These are phyloP conservation scores for Caerostris extrusa DNA, from an alignment of 1,140 invertebrate species.

Conservation along the genomic window DNA sequence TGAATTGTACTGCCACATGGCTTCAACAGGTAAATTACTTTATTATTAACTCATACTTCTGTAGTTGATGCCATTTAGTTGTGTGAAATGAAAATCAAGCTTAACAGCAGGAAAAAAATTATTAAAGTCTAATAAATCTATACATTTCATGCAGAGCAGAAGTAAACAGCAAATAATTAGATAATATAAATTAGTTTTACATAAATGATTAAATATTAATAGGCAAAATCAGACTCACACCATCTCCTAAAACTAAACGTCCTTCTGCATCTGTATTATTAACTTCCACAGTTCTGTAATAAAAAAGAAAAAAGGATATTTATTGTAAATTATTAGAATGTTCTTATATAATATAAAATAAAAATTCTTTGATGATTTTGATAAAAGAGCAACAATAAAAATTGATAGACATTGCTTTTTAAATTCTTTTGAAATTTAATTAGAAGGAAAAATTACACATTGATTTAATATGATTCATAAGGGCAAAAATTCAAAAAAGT, in stretches of 20 bases:
- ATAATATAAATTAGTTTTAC: neutral
- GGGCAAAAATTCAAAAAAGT: too few species aligned
- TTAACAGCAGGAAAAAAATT: too few species aligned
- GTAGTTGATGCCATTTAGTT: too few species aligned
- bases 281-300: constrained; percentile 90
- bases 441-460: too few species aligned
- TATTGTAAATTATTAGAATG: neutral
- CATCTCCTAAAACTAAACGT: constrained; percentile 88
- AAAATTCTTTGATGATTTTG: neutral
- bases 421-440: neutral
- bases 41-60: too few species aligned
- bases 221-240: constrained; percentile 80
- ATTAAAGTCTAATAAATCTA: too few species aligned
- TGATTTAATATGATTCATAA: too few species aligned
- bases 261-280: constrained; percentile 97
- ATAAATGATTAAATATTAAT: neutral
- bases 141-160: too few species aligned
- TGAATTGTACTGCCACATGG: too few species aligned
- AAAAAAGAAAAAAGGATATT: neutral
- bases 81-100: too few species aligned
- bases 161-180: too few species aligned
- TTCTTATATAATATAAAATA: neutral
- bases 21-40: too few species aligned
- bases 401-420: neutral
- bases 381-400: neutral